Base-by-base conservation (phyloP, 2,797 vertebrate genomes). In the Sebastes taczanowskii region DNA sequence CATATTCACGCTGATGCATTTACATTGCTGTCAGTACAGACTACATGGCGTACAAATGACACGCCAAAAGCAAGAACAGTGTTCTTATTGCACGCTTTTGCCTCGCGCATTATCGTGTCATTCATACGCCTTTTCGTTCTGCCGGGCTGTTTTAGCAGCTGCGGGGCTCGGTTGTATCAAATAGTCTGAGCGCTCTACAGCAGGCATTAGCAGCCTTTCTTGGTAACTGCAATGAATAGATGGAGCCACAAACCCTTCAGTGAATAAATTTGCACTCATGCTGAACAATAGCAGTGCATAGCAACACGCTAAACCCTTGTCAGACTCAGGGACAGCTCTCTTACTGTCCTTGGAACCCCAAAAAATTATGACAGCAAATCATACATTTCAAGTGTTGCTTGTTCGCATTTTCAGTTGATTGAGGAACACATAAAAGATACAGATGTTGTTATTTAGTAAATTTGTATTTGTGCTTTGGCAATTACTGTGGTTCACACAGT, bases 141-240 rank as follows among this genome's bases (percentile, higher is more conserved):
- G 4, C 49, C 9, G 49, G 49, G 49, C 49, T 52, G 49, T 10
- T 10, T 52, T 52, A n/a, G 49, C 74, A 69, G 71, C 81, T 68
- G 25, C 46, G 49, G 46, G 65, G 46, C 42, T 58, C 3, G 18
- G 62, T 76, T 70, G 38, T 74, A 72, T 82, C 32, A 71, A 78
- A 83, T 71, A 77, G 83, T 82, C 74, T 10, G 16, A 77, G 64
- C 52, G 18, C 38, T 72, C 71, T 78, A 29, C 66, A 59, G 65
- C 78, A 77, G 75, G 56, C 86, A 83, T 73, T 55, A 62, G 76
- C 59, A 55, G 72, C 72, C 38, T 81, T 72, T 78, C 82, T 66
- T 29, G 49, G 35, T 58, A 72, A 77, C 84, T 84, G 76, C 64
- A 86, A 87, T 71, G n/a, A 89, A 83, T 78, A 78, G 67, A 86